Evolutionary conservation across 2,888 invertebrate species (phyloP).

Genomic region (Mimachlamys varia): DNA sequence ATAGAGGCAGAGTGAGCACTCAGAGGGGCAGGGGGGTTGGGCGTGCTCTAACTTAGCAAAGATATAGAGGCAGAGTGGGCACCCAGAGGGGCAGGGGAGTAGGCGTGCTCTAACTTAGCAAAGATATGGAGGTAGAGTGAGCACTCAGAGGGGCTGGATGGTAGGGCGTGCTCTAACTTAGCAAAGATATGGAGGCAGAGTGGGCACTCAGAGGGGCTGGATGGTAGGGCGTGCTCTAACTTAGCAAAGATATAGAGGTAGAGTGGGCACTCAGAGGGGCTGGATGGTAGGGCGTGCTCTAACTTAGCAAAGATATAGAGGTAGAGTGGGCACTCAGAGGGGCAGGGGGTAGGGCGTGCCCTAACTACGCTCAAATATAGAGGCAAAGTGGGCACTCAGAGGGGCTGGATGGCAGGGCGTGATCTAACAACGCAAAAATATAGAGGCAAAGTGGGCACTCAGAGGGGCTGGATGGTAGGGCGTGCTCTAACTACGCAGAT

Average conservation of each 20-base stretch:
- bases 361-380: too few relatives aligned
- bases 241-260: neutral
- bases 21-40: neutral
- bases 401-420: neutral
- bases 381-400: too few relatives aligned
- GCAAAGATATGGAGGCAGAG: neutral
- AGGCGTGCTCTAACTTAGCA: neutral
- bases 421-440: neutral
- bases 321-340: neutral
- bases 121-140: neutral
- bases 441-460: neutral
- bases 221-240: neutral
- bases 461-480: neutral
- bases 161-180: neutral
- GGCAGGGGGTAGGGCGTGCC: neutral
- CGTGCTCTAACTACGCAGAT: neutral
- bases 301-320: neutral
- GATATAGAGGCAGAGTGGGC: neutral
- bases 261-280: neutral
- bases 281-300: neutral
- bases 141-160: neutral
- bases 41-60: neutral
- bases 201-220: neutral
- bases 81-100: too few relatives aligned
- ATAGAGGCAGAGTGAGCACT: neutral